phyloP scores from a whole-genome alignment of 53 echinoderm and acorn worm species.

The Patiria pectinifera region DNA sequence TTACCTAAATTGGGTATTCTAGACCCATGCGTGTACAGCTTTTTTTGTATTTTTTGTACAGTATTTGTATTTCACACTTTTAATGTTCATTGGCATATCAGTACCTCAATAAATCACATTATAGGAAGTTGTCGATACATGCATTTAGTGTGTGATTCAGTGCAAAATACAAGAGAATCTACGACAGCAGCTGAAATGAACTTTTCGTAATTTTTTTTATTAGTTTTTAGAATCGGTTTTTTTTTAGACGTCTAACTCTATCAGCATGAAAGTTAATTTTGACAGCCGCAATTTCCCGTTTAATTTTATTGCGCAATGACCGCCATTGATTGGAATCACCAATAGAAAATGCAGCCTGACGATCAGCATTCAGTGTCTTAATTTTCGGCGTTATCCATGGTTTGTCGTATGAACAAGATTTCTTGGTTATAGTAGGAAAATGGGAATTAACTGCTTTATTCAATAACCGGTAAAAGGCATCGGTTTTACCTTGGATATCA shows the following conservation, averaged over 20 bases:
- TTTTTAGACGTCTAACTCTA: background rate
- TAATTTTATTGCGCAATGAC: constrained; percentile 8
- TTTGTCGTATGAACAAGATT: constrained; percentile 50
- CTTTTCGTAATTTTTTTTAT: too few relatives aligned
- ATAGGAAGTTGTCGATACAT: too few relatives aligned
- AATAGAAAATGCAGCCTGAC: constrained; percentile 16
- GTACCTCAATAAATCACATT: too few relatives aligned
- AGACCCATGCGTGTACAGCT: too few relatives aligned
- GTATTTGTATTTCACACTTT: too few relatives aligned
- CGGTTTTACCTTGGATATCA: constrained; percentile 43
- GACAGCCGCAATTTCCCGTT: background rate
- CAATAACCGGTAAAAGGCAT: constrained; percentile 47
- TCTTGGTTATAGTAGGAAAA: constrained; percentile 29
- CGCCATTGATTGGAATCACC: constrained; percentile 21
- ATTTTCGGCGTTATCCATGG: constrained; percentile 61
- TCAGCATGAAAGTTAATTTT: constrained; percentile 23
- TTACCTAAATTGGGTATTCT: too few relatives aligned
- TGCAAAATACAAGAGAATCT: too few relatives aligned
- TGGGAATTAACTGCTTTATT: constrained; percentile 39
- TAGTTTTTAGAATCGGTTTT: too few relatives aligned
- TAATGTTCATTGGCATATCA: too few relatives aligned
- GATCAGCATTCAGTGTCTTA: constrained; percentile 20
- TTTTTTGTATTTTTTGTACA: too few relatives aligned
- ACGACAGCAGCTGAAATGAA: too few relatives aligned
- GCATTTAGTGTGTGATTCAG: too few relatives aligned